Evolutionary conservation across 2,113 vertebrate species (phyloP), one percentile per base, ranked within the genome.

Genomic region (Stegostoma tigrinum): DNA sequence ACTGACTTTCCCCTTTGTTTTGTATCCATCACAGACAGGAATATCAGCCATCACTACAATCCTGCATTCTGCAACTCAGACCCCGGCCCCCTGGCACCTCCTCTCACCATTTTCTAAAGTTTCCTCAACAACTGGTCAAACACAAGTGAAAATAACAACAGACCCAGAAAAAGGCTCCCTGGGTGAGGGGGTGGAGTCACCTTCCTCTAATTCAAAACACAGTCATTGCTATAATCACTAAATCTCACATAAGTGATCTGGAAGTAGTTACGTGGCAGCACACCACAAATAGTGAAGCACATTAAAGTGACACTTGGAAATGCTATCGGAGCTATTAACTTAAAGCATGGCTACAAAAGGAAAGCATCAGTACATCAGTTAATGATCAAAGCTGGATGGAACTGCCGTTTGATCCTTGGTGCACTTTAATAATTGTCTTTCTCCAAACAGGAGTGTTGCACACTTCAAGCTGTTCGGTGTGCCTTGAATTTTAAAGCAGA

Each of bases 301-400:
- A 5, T 72, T 95, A 70, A 95, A 48, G 23, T 72, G 68, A 75
- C 94, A 95, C 67, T 95, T 34, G 66, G 67, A 75, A 95, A 70
- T 95, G 67, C 68, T 64, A 96, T 96, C 95, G 55, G 86, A 55
- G 61, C 95, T 96, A 90, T 68, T 96, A 91, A 96, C 91, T 96
- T 91, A 70, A 55, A 96, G 95, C 42, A 15, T 3, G 66, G 52
- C 87, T 72, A 87, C 61, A 87, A 90, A 96, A 6, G 64, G 95
- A 91, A 75, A 85, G 85, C 83, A 68, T 90, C 42, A 87, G 64
- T 68, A 75, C 87, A 96, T 70, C 95, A 90, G 85, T 90, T 96
- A 90, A 91, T 90, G 95, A 96, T 96, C 66, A 90, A 48, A 96
- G 85, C 83, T 52, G 66, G 85, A 61, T 30, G 86, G 80, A 89